Conservation (phyloP, 2,888 invertebrate species). For the Clitarchus hookeri region DNA sequence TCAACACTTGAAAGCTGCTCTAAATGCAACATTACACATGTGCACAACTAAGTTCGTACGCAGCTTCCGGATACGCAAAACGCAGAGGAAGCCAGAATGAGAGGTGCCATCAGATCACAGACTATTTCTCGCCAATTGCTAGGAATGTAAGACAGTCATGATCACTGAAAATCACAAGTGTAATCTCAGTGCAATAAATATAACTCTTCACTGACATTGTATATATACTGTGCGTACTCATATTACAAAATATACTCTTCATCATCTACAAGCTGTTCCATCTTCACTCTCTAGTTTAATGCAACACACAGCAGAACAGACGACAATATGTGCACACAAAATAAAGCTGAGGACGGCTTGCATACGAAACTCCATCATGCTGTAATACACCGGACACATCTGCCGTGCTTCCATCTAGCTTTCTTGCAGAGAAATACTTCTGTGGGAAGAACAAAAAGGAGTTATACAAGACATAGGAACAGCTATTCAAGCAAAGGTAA, state of each 20-base stretch:
- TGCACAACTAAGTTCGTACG: not conserved
- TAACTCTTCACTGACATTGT: not conserved
- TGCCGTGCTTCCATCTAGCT: not conserved
- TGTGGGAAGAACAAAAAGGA: not conserved
- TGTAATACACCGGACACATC: not conserved
- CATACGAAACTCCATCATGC: not conserved
- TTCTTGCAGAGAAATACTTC: not conserved
- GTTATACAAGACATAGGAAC: no score
- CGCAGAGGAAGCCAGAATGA: not conserved
- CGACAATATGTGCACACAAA: not conserved
- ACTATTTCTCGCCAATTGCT: not conserved
- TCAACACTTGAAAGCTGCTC: not conserved
- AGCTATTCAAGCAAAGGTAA: no score
- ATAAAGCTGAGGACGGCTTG: slow-evolving; percentile 2
- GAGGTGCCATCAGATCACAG: slow-evolving; percentile 3
- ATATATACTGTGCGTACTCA: not conserved
- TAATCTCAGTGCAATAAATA: slow-evolving; percentile 7
- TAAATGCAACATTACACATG: not conserved
- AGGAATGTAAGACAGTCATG: slow-evolving; percentile 17
- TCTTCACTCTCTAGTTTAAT: not conserved
- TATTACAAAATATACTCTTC: slow-evolving; percentile 8
- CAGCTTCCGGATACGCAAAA: not conserved
- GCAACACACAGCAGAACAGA: not conserved
- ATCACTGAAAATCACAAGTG: not conserved
- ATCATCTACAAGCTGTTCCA: not conserved